Evolutionary conservation across 2,888 invertebrate species (phyloP), one percentile per base, ranked within the genome.

Genomic region (Mythimna vitellina): DNA sequence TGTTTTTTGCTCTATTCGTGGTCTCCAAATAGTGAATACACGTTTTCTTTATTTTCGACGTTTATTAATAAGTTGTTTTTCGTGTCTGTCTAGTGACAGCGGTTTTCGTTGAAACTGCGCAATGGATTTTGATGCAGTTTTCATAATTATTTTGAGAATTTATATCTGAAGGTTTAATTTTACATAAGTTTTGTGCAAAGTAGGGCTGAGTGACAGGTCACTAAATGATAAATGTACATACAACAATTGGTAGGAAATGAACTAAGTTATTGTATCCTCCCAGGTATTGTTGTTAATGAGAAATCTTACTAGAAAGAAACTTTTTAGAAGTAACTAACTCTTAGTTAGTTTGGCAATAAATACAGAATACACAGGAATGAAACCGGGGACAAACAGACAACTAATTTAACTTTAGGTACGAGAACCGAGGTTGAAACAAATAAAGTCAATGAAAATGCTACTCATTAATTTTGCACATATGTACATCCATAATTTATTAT

Each of bases 371-470:
- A 60, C 58, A 58, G 53, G 42, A 58, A 65, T 58, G 17, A 61
- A 76, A 60, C 9, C 35, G 14, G 63, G 22, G 51, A 51, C 67
- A 64, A 64, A 73, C 54, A 66, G 25, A 25, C 20, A 61, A 60
- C 38, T 65, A 76, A 65, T 65, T 61, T 61, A 70, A 56, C 51
- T 76, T 70, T 51, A 60, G 9, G 38, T 38, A 51, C 25, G 58
- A 71, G 57, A 63, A 2, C 51, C 57, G 57, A 54, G 64, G 70
- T 61, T 22, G 57, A 22, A 42, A 35, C 65, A 32, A 71, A 66
- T 71, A 58, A 49, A 54, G 53, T 12, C 53, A 62, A 65, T 65
- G 63, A 56, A 42, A 32, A 57, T 66, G 20, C 49, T 25, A 29
- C n/a, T 58, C 54, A 63, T 35, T 54, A 29, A 62, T 54, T 20